Percentiles rank a stretch among this genome's conserved stretches.
phyloP scores from a whole-genome alignment of 2,888 invertebrate species.

The Drosophila helvetica region DNA sequence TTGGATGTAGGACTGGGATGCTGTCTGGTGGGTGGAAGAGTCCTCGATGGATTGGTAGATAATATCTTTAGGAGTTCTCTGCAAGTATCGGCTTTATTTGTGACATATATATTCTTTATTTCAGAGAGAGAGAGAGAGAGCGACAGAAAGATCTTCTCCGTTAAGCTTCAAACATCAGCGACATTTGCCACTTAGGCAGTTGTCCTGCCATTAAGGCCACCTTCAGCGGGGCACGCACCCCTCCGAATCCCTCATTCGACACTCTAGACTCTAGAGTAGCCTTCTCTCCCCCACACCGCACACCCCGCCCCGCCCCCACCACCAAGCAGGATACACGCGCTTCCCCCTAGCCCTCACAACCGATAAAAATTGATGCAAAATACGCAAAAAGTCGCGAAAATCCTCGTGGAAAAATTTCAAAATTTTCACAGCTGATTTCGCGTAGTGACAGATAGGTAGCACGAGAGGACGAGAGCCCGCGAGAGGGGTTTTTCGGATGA shows the following conservation, averaged over 20 bases:
- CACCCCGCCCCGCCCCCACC: neutral
- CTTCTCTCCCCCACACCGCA: too few relatives aligned
- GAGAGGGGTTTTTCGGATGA: slow-evolving; percentile 6
- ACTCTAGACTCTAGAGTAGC: neutral
- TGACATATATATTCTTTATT: neutral
- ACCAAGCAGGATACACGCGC: neutral
- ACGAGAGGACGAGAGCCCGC: slow-evolving; percentile 5
- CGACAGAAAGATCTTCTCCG: neutral
- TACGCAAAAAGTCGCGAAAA: slow-evolving; percentile 83
- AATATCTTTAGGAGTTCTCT: neutral
- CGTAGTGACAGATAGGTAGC: slow-evolving; percentile 49
- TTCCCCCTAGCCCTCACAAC: slow-evolving; percentile 52
- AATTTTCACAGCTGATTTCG: slow-evolving; percentile 84
- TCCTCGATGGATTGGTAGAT: too few relatives aligned
- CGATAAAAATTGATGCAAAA: slow-evolving; percentile 81
- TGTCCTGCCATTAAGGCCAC: slow-evolving; percentile 65
- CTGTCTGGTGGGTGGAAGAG: too few relatives aligned
- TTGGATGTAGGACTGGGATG: neutral
- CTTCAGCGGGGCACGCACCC: slow-evolving; percentile 4
- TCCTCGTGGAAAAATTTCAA: slow-evolving; percentile 84
- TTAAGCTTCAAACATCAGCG: slow-evolving; percentile 19
- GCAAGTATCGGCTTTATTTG: neutral
- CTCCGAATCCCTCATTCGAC: slow-evolving; percentile 6
- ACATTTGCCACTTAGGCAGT: slow-evolving; percentile 66
- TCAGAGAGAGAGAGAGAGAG: neutral